A percentile compares a stretch with the other conserved stretches of the same genome.
phyloP scores from a whole-genome alignment of 2,113 vertebrate genomes.

The Nothocercus nigrocapillus region DNA sequence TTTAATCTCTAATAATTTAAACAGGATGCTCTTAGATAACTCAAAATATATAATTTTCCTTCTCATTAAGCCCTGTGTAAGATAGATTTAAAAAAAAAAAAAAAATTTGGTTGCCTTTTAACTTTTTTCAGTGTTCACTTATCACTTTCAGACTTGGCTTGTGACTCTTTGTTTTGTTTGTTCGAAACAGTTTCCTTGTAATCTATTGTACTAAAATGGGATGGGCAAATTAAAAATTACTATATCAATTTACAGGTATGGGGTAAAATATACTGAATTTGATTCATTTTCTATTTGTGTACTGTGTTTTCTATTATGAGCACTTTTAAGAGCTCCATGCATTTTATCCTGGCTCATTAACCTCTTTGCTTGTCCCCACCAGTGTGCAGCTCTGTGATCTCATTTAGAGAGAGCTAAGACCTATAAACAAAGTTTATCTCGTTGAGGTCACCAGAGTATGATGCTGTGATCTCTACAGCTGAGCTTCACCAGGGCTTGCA shows the following conservation, averaged over 20 bases:
- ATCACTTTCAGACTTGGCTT: neutral
- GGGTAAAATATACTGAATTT: neutral
- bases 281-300: neutral
- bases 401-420: neutral
- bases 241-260: neutral
- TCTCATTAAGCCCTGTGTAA: neutral
- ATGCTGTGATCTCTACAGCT: neutral
- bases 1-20: neutral
- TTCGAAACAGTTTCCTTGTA: neutral
- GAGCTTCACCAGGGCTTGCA: neutral
- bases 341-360: neutral
- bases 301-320: neutral
- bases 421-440: neutral
- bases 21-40: neutral
- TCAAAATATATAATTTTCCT: neutral
- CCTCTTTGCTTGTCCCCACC: neutral
- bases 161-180: neutral
- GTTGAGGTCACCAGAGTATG: neutral
- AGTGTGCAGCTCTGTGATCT: neutral
- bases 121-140: neutral
- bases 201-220: neutral
- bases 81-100: neutral
- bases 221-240: neutral
- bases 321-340: neutral
- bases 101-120: neutral